A percentile compares a stretch with the other conserved stretches of the same genome.
Evolutionary conservation across 2,888 invertebrate genomes (phyloP).

Genomic region (Clepsis dumicolana): DNA sequence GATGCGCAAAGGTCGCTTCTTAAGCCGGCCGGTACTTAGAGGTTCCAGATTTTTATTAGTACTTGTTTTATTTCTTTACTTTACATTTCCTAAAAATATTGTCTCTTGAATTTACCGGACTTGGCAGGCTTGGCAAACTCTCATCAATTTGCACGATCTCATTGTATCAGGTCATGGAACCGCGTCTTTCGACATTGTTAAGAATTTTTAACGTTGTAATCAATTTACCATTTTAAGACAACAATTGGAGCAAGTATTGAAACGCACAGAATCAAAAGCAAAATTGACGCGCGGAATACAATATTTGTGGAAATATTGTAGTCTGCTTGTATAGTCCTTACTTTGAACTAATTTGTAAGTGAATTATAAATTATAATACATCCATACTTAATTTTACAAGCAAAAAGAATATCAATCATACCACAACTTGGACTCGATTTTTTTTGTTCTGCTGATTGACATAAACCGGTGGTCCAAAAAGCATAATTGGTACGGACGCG

Average conservation of each 20-base stretch:
- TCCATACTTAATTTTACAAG: too few relatives aligned
- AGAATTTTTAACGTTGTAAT: neutral
- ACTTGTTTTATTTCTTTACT: neutral
- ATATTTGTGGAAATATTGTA: too few relatives aligned
- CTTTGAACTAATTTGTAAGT: too few relatives aligned
- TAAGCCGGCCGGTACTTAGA: too few relatives aligned
- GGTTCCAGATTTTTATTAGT: neutral
- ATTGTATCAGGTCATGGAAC: neutral
- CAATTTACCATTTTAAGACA: neutral
- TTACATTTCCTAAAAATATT: neutral
- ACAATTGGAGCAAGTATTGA: neutral
- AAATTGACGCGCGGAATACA: neutral
- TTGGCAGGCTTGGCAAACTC: neutral
- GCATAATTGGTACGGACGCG: slow-evolving; percentile 89
- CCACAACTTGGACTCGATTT: neutral
- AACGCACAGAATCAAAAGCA: neutral
- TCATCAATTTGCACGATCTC: slow-evolving; percentile 1
- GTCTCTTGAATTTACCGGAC: neutral
- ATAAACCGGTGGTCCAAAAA: slow-evolving; percentile 91
- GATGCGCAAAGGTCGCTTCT: too few relatives aligned
- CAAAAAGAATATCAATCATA: too few relatives aligned
- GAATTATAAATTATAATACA: too few relatives aligned
- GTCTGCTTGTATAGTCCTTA: too few relatives aligned
- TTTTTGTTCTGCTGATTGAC: slow-evolving; percentile 48
- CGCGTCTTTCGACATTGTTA: neutral